Evolutionary conservation across 2,888 invertebrate species (phyloP).

Genomic region (Diarsia brunnea): DNA sequence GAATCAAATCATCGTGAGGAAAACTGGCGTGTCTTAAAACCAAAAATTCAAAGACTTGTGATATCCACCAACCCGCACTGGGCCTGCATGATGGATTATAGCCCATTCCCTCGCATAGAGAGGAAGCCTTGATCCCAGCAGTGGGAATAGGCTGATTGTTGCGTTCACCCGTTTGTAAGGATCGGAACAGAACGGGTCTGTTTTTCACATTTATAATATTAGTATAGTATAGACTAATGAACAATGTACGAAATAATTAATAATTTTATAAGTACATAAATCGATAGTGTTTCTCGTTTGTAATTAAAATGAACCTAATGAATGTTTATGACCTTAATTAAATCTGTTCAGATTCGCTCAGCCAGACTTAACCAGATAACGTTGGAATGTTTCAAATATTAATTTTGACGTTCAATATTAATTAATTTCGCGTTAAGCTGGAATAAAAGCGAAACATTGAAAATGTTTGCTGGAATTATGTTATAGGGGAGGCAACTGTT

Average conservation of each 20-base stretch:
- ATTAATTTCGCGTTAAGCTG: slow-evolving; percentile 21
- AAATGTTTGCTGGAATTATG: not conserved
- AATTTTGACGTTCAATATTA: slow-evolving; percentile 32
- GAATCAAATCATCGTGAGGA: too few relatives aligned
- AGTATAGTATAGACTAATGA: not conserved
- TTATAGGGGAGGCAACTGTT: not conserved
- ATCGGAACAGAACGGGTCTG: too few relatives aligned
- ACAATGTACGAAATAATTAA: slow-evolving; percentile 8
- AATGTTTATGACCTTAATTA: slow-evolving; percentile 47
- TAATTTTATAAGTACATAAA: not conserved
- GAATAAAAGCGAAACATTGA: not conserved
- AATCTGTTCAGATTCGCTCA: slow-evolving; percentile 21
- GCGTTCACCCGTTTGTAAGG: too few relatives aligned
- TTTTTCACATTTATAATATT: not conserved
- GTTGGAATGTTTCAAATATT: slow-evolving; percentile 7
- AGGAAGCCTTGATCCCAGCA: too few relatives aligned
- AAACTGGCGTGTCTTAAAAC: too few relatives aligned
- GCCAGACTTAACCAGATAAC: slow-evolving; percentile 36
- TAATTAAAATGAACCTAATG: slow-evolving; percentile 33
- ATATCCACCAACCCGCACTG: too few relatives aligned
- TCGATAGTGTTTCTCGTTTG: slow-evolving; percentile 28
- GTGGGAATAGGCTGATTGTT: too few relatives aligned
- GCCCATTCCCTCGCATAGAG: too few relatives aligned
- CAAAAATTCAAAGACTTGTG: too few relatives aligned
- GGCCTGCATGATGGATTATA: too few relatives aligned